Evolutionary conservation across 2,113 vertebrate species (phyloP), one percentile per base, ranked within the genome.

Genomic region (Caloenas nicobarica): DNA sequence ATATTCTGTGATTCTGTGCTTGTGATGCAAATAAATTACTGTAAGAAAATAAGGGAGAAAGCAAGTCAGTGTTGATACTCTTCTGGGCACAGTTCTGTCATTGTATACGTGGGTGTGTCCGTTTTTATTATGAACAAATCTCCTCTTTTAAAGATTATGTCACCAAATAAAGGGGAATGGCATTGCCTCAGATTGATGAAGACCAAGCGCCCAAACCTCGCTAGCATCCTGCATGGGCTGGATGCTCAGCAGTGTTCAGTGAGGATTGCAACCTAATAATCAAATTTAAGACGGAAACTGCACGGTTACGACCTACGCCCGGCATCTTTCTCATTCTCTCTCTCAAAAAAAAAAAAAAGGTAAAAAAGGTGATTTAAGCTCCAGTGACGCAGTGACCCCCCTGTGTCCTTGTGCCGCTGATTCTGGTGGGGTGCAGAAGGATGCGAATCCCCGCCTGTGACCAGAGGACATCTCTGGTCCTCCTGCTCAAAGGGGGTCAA

Each of bases 221-320:
- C 64, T 50, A 18, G 16, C 9, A 3, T 36, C 51, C 69, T 56
- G 79, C 38, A 0, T 50, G 4, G 53, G 34, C 28, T 1, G 17
- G 42, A 0, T 11, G 17, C 64, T 51, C 73, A 4, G 79, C 16
- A 7, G 16, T 44, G 42, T 17, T 44, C 2, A 15, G 77, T 8
- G n/a, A n/a, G 33, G 12, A 16, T 2, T 13, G 44, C 33, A 7
- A 0, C 0, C 6, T 16, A 0, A 1, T 8, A 0, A 34, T 5
- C 26, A 5, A 1, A 22, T 26, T 0, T 21, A 34, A 58, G 58
- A 4, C 13, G 78, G 57, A 29, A 17, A 9, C 5, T 60, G 51
- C 21, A 7, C 7, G 3, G 21, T 7, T 3, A 0, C 54, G 72
- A 7, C 4, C 33, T 2, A 0, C 44, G 24, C 66, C 79, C 8